Base-by-base conservation (phyloP, 2,113 vertebrate genomes). In the Peromyscus maniculatus region DNA sequence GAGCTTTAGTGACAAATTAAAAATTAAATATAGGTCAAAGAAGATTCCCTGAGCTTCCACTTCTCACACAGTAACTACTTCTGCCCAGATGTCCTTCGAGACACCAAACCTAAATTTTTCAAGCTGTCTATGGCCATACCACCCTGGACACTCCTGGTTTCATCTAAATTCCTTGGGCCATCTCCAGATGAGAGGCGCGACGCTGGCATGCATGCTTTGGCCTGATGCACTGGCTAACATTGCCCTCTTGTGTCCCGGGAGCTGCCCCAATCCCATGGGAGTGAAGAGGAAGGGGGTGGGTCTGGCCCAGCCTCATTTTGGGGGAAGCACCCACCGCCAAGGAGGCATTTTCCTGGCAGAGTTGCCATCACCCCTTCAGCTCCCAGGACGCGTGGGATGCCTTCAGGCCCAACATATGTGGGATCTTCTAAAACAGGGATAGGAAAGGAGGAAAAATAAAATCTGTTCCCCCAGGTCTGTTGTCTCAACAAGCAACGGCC, bases 371-470 rank as follows among this genome's bases (percentile, higher is more conserved):
- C 95, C 97, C 96, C 95, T 94, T 95, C 94, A 82, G 93, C 94
- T 96, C 93, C 89, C 83, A 96, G 96, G 96, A 97, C 49, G 96
- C 93, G 97, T 98, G 96, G 97, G 98, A 95, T 95, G 97, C 52
- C 93, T 98, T 93, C 97, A 97, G 95, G 83, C 97, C 97, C 95
- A 97, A 97, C 98, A 98, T 98, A 97, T 98, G 98, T 97, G 96
- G 97, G 97, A 89, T 97, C 97, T 97, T 97, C 97, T 97, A 97
- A 98, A 97, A 97, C 98, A 98, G 94, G 98, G 97, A 97, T 46
- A 87, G 94, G 79, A 92, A 97, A 96, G 64, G 83, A 98, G 79
- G 97, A 89, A 96, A 97, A 98, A 97, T 97, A 97, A 98, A 97
- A 96, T 98, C 97, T 98, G 98, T 98, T 97, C 83, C 94, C 97